These are phyloP conservation scores for Ciconia stormi DNA, from an alignment of 2,113 vertebrate species.

Conservation along the genomic window DNA sequence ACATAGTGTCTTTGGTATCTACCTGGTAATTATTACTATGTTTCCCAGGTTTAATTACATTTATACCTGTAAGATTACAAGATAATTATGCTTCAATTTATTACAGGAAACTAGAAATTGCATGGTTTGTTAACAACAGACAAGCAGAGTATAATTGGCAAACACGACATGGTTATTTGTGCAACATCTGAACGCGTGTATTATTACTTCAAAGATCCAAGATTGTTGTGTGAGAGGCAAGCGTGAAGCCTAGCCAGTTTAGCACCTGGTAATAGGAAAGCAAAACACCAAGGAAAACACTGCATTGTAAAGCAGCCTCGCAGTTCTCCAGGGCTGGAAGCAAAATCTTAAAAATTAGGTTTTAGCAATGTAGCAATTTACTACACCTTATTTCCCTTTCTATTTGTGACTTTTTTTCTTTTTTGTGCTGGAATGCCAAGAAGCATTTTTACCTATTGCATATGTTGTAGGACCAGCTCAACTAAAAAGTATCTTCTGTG, in stretches of 20 bases:
- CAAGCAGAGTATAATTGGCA: conserved; percentile 21
- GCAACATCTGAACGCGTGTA: background rate
- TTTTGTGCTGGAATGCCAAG: background rate
- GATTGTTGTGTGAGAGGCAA: background rate
- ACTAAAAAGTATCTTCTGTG: background rate
- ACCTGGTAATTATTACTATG: background rate
- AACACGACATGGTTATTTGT: background rate
- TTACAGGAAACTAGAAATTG: conserved; percentile 20
- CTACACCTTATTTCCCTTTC: background rate
- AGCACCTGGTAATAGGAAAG: background rate
- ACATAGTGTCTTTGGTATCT: background rate
- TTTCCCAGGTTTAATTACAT: conserved; percentile 33
- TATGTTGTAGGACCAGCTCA: background rate
- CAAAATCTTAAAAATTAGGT: background rate
- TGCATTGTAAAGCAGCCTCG: background rate
- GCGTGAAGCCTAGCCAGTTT: background rate
- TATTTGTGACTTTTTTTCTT: background rate
- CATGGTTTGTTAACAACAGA: conserved; percentile 36
- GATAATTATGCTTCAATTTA: conserved; percentile 19
- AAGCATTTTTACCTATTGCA: background rate
- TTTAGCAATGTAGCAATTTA: background rate
- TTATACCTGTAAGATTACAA: conserved; percentile 26
- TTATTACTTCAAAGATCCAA: conserved; percentile 5
- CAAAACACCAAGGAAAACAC: background rate
- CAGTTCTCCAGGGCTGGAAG: background rate